Base-by-base conservation (phyloP, 2,113 vertebrate genomes). In the Pelvicachromis taeniatus region DNA sequence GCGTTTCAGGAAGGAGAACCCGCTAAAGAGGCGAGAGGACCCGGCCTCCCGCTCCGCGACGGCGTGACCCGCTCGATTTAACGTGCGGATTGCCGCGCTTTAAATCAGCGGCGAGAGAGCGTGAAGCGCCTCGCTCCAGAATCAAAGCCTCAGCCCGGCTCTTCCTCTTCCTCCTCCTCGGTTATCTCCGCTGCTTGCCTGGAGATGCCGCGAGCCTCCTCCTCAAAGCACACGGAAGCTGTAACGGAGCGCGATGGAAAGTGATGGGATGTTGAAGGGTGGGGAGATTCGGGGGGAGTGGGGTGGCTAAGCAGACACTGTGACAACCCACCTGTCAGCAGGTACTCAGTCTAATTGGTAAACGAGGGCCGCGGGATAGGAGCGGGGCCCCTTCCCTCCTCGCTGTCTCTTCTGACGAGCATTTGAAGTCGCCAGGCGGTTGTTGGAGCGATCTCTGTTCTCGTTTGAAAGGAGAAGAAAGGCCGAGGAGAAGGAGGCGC, bases 311-410 rank as follows among this genome's bases (percentile, higher is more conserved):
- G 88, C 89, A 92, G 94, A 93, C 86, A 83, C 90, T 91, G 94
- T 95, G 93, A 96, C 95, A 95, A 87, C 94, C 89, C 93, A 96
- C 95, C 96, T 96, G 96, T 96, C 96, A 96, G 95, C 95, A 96
- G 96, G 95, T 95, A 95, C 95, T 96, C 94, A 94, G 93, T 93
- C 92, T 96, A 96, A 96, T 96, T 96, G 96, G 96, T 96, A 96
- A 96, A 96, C 92, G 95, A 94, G 91, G 95, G 95, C 95, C 92
- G 87, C 88, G 80, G 96, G 95, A 96, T 84, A 87, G 93, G 87
- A 87, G 94, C 65, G 86, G 81, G 90, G 91, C 90, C 90, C 91
- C 82, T 83, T 92, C 85, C 78, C 88, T 87, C 75, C 89, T 85
- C 89, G 81, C 81, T 88, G 81, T 91, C 89, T 35, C 84, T 78